Conservation (phyloP, 1,140 invertebrate species). For the Zophobas atratus region DNA sequence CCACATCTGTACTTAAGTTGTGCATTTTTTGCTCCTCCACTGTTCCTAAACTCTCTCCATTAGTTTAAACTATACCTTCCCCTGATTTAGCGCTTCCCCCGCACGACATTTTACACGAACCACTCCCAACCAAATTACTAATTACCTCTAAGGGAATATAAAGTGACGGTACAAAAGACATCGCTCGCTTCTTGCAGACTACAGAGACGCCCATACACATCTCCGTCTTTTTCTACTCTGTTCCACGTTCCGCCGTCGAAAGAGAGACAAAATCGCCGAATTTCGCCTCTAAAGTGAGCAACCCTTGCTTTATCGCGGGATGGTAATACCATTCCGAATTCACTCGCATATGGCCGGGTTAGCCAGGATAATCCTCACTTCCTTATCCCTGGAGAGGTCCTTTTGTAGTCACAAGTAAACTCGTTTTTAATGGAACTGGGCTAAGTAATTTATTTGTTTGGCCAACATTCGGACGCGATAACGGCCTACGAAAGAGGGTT, state of each 20-base stretch:
- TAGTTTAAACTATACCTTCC: not conserved
- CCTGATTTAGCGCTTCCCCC: not conserved
- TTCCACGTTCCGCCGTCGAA: not conserved
- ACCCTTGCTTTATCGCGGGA: constrained; percentile 59
- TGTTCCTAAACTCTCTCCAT: no score
- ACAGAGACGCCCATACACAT: not conserved
- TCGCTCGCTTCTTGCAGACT: constrained; percentile 45
- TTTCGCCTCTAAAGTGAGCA: constrained; percentile 11
- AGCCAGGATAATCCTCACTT: constrained; percentile 58
- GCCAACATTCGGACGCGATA: constrained; percentile 19
- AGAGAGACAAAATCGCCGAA: constrained; percentile 17
- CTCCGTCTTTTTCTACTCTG: constrained; percentile 8
- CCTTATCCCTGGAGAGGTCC: constrained; percentile 55
- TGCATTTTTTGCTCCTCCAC: no score
- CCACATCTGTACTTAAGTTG: no score
- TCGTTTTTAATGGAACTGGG: constrained; percentile 52
- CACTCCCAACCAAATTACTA: constrained; percentile 50
- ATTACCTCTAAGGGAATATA: constrained; percentile 54
- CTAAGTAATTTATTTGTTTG: constrained; percentile 43
- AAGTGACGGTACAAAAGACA: constrained; percentile 54
- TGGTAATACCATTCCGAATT: constrained; percentile 57
- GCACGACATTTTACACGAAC: constrained; percentile 4
- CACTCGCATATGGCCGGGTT: constrained; percentile 58
- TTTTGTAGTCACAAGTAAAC: constrained; percentile 55
- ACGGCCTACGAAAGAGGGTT: not conserved